Conservation (phyloP, 2,797 vertebrate genomes). For the Macrochelys suwanniensis region DNA sequence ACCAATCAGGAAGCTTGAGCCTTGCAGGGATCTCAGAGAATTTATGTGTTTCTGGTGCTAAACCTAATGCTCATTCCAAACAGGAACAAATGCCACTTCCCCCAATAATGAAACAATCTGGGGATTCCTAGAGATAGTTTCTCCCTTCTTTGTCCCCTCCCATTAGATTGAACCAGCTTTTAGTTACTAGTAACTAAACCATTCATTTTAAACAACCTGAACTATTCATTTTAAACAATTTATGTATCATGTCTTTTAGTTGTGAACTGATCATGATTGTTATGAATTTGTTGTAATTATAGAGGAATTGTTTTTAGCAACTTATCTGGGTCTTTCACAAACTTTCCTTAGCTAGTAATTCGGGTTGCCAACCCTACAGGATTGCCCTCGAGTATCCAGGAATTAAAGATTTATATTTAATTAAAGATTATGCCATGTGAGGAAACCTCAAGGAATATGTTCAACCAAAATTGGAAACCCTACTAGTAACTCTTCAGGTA, state of each 20-base stretch:
- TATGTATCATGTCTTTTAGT: neutral
- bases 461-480: too few species aligned
- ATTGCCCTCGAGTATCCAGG: too few species aligned
- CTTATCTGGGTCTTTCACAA: neutral
- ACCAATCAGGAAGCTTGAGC: neutral
- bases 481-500: neutral
- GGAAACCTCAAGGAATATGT: too few species aligned
- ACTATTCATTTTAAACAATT: neutral
- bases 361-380: too few species aligned
- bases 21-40: neutral
- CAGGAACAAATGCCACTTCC: constrained; percentile 4
- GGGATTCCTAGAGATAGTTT: neutral
- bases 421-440: too few species aligned
- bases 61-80: neutral
- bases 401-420: too few species aligned
- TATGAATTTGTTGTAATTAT: neutral
- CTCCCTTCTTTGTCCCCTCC: neutral
- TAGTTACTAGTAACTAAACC: neutral
- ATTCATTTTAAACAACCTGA: neutral
- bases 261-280: neutral
- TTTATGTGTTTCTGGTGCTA: neutral
- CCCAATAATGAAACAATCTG: neutral
- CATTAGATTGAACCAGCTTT: neutral
- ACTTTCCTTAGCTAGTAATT: neutral
- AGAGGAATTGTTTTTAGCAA: neutral